phyloP scores from a whole-genome alignment of 2,113 vertebrate species.

The Scalopus aquaticus region DNA sequence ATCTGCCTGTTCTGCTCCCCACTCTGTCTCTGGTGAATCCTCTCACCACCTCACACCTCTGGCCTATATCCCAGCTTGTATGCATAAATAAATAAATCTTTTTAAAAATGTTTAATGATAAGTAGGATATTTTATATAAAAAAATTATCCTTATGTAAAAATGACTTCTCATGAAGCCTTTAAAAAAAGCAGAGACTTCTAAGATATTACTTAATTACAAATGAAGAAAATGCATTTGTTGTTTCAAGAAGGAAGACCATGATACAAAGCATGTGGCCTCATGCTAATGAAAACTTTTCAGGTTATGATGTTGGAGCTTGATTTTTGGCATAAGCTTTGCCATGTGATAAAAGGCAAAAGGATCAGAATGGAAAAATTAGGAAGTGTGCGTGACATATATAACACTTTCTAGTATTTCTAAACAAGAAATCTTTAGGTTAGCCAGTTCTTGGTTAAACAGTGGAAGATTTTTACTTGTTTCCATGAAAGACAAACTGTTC shows the following conservation, averaged over 20 bases:
- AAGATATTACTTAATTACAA: constrained; percentile 26
- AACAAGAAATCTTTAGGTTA: neutral
- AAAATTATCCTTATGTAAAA: neutral
- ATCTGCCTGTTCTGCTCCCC: too few species aligned
- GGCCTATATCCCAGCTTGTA: too few species aligned
- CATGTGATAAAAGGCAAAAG: neutral
- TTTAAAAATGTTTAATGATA: too few species aligned
- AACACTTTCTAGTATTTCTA: neutral
- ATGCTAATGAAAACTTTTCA: constrained; percentile 38
- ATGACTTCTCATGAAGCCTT: constrained; percentile 7
- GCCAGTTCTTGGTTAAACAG: neutral
- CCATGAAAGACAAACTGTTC: neutral
- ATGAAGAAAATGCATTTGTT: neutral
- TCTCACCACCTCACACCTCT: too few species aligned
- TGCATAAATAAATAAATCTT: too few species aligned
- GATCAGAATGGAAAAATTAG: neutral
- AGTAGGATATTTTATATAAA: too few species aligned
- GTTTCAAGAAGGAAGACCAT: neutral
- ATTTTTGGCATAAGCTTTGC: neutral
- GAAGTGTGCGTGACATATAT: neutral
- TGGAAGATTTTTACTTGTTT: neutral
- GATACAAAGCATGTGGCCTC: neutral
- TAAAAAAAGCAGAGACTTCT: neutral
- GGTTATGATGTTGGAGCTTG: neutral
- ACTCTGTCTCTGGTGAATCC: too few species aligned